Evolutionary conservation across 2,113 vertebrate species (phyloP).

Genomic region (Menura novaehollandiae): DNA sequence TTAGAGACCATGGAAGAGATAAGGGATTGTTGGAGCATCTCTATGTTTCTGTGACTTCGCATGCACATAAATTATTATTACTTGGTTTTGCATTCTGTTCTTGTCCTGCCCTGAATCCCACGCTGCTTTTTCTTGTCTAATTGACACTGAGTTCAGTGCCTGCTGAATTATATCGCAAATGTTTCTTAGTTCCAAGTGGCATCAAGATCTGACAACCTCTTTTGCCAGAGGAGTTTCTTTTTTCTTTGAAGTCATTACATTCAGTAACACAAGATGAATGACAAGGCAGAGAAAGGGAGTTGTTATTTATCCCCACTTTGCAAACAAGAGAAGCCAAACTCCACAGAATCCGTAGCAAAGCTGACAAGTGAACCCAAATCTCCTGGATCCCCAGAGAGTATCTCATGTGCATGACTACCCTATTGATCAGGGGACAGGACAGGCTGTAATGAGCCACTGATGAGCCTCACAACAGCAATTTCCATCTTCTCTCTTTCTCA

Average conservation of each 20-base stretch:
- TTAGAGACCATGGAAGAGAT: not conserved
- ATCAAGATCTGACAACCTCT: not conserved
- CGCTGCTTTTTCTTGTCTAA: not conserved
- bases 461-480: not conserved
- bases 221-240: not conserved
- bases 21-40: fast-evolving
- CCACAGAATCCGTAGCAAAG: not conserved
- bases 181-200: not conserved
- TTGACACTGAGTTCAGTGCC: not conserved
- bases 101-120: not conserved
- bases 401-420: not conserved
- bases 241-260: not conserved
- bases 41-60: not conserved
- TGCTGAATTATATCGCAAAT: not conserved
- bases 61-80: not conserved
- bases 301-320: not conserved
- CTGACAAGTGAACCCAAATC: not conserved
- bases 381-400: not conserved
- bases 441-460: not conserved
- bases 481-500: not conserved
- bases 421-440: not conserved
- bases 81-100: not conserved
- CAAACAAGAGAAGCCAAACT: not conserved
- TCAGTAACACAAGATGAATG: not conserved
- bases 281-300: not conserved